Percentiles rank a stretch among this genome's conserved stretches.
These are phyloP conservation scores for Nemoura dubitans DNA, from an alignment of 2,888 invertebrate species.

Conservation along the genomic window DNA sequence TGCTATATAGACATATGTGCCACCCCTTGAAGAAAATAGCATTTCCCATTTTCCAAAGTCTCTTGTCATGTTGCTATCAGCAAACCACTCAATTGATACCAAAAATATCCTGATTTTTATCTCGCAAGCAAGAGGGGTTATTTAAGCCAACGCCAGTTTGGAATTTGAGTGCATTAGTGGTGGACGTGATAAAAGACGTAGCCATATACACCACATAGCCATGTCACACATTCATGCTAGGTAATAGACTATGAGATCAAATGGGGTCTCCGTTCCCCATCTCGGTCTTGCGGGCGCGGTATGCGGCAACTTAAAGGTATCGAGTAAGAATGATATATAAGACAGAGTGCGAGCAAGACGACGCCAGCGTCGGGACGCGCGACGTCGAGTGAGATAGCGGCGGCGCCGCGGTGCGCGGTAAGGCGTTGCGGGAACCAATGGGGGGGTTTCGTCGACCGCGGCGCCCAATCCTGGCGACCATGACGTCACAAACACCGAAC, in stretches of 20 bases:
- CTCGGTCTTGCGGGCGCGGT: slow-evolving; percentile 32
- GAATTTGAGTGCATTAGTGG: not conserved
- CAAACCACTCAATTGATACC: not conserved
- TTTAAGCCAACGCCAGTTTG: not conserved
- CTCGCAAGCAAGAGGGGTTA: not conserved
- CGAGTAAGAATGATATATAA: slow-evolving; percentile 28
- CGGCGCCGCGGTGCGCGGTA: slow-evolving; percentile 51
- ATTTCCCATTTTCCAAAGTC: not conserved
- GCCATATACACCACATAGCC: not conserved
- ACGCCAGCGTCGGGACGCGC: slow-evolving; percentile 9
- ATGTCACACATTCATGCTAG: not conserved
- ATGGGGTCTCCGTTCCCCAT: slow-evolving; percentile 14
- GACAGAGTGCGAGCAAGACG: slow-evolving; percentile 10
- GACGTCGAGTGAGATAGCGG: slow-evolving; percentile 26
- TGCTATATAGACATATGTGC: not conserved
- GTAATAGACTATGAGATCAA: slow-evolving; percentile 24
- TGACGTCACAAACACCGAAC: slow-evolving; percentile 44
- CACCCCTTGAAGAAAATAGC: not conserved
- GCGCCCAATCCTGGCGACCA: slow-evolving; percentile 47
- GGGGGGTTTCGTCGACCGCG: slow-evolving; percentile 50
- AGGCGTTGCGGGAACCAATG: slow-evolving; percentile 54
- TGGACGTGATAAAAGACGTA: not conserved
- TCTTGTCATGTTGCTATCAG: not conserved
- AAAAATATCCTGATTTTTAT: not conserved
- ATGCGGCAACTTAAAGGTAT: slow-evolving; percentile 28